Percentiles rank a stretch among this genome's conserved stretches.
Evolutionary conservation across 2,888 invertebrate genomes (phyloP).

Genomic region (Sclerodermus sp.): DNA sequence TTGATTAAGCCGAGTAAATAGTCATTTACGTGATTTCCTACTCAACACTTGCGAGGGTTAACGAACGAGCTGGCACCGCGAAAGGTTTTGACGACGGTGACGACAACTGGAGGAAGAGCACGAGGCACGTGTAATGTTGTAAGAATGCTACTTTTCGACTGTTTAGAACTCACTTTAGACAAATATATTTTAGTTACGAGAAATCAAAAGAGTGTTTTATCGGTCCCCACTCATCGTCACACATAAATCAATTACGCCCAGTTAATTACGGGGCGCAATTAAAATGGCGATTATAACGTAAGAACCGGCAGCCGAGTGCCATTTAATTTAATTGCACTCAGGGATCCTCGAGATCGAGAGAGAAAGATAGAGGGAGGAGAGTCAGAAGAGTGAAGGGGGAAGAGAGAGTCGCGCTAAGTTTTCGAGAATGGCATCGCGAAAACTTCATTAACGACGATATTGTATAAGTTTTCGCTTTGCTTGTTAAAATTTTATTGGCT

Average conservation of each 20-base stretch:
- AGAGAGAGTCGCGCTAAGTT: slow-evolving; percentile 8
- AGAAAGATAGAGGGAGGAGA: background rate
- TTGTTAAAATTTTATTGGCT: slow-evolving; percentile 13
- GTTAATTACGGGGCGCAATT: slow-evolving; percentile 22
- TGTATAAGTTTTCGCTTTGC: slow-evolving; percentile 18
- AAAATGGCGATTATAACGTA: slow-evolving; percentile 19
- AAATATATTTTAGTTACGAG: too few species aligned
- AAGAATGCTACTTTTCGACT: too few species aligned
- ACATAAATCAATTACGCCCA: slow-evolving; percentile 16
- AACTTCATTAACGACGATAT: slow-evolving; percentile 21
- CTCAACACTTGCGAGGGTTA: too few species aligned
- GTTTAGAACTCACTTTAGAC: too few species aligned
- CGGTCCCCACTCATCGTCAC: too few species aligned
- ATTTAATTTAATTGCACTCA: slow-evolving; percentile 20
- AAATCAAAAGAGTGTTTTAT: too few species aligned
- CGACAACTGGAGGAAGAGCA: too few species aligned
- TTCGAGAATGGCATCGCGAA: slow-evolving; percentile 13
- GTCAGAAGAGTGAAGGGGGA: background rate
- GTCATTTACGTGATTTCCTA: too few species aligned
- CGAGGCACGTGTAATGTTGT: too few species aligned
- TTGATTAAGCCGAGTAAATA: too few species aligned
- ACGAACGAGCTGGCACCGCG: background rate
- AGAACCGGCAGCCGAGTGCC: slow-evolving; percentile 15
- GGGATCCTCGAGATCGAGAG: background rate
- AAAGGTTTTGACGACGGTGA: background rate